Evolutionary conservation across 2,888 invertebrate genomes (phyloP).

Genomic region (Drosophila anomelani): DNA sequence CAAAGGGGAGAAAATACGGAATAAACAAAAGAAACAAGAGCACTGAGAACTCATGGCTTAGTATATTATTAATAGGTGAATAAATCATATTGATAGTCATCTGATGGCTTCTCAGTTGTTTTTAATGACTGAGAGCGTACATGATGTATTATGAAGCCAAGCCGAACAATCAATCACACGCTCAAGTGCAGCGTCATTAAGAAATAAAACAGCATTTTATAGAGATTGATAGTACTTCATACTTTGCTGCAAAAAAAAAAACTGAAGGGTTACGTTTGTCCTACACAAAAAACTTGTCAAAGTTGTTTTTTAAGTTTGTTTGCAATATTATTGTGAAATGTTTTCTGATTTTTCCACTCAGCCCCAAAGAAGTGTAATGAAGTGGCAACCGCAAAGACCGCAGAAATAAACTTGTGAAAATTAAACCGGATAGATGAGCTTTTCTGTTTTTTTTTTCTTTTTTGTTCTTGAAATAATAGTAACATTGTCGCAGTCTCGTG

Average conservation of each 20-base stretch:
- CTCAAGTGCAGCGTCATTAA: constrained; percentile 47
- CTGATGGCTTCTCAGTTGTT: constrained; percentile 35
- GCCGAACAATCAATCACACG: constrained; percentile 61
- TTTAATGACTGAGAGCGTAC: constrained; percentile 22
- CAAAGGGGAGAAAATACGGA: neutral
- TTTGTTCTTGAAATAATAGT: neutral
- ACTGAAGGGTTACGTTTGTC: constrained; percentile 17
- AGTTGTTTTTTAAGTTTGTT: neutral
- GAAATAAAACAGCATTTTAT: constrained; percentile 50
- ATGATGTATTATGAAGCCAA: constrained; percentile 28
- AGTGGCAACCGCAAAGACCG: constrained; percentile 8
- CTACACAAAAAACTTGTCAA: neutral
- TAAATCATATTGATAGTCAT: constrained; percentile 53
- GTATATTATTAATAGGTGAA: constrained; percentile 33
- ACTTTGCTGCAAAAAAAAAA: constrained; percentile 2
- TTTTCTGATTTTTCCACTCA: neutral
- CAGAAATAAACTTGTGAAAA: constrained; percentile 1
- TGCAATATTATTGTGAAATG: neutral
- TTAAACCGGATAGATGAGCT: neutral
- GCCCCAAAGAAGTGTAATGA: neutral
- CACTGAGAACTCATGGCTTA: constrained; percentile 8
- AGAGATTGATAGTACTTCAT: constrained; percentile 45
- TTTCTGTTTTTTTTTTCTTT: neutral
- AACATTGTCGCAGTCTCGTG: neutral
- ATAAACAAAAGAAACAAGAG: constrained; percentile 19